These are phyloP conservation scores for Dolichomitus sp. DNA, from an alignment of 2,888 invertebrate genomes.

Conservation along the genomic window DNA sequence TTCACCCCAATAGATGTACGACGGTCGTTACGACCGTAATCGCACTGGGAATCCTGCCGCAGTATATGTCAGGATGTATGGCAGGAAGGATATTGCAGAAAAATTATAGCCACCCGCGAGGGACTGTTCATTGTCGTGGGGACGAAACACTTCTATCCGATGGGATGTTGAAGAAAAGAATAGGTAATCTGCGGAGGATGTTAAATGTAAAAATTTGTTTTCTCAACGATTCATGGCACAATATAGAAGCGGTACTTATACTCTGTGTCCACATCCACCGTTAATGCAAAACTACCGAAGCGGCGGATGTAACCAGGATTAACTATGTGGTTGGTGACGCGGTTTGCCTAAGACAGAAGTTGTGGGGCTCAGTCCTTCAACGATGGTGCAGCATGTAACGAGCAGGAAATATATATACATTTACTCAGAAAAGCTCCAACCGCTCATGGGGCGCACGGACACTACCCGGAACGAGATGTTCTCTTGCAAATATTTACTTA, in stretches of 20 bases:
- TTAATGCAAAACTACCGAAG: not conserved
- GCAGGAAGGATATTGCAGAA: conserved; percentile 22
- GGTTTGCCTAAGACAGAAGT: not conserved
- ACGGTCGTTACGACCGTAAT: conserved; percentile 20
- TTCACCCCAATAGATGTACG: not conserved
- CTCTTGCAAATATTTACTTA: conserved; percentile 71
- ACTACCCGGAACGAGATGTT: conserved; percentile 34
- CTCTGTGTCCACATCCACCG: not conserved
- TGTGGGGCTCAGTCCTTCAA: not conserved
- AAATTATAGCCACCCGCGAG: conserved; percentile 7
- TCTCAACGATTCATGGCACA: not conserved
- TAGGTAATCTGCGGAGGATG: not conserved
- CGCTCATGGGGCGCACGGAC: conserved; percentile 6
- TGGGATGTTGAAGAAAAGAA: not conserved
- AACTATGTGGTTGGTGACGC: not conserved
- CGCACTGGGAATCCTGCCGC: conserved; percentile 2
- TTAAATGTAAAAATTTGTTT: not conserved
- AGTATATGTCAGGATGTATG: conserved; percentile 14
- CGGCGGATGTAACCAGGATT: conserved; percentile 1
- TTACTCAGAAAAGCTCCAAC: not conserved
- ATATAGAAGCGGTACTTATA: not conserved
- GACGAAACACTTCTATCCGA: not conserved
- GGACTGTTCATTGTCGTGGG: not conserved
- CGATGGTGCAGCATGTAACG: conserved; percentile 9
- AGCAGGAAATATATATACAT: conserved; percentile 25